These are phyloP conservation scores for Lepidocolaptes lacrymiger DNA, from an alignment of 2,797 vertebrate genomes.

Conservation along the genomic window DNA sequence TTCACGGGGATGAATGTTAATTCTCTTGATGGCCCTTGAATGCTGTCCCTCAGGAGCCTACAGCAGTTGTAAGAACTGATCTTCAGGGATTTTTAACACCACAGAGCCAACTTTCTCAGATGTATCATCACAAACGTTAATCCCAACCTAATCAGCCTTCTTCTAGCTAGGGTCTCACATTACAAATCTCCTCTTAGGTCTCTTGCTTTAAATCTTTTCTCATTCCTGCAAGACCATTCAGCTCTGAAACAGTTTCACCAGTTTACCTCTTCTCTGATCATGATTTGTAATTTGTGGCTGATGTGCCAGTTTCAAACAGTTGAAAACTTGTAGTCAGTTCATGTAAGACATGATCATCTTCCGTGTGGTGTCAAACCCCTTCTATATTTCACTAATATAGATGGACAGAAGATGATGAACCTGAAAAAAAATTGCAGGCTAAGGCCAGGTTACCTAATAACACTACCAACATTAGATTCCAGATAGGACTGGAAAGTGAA, in stretches of 20 bases:
- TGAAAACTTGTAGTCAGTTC: not conserved
- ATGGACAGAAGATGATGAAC: not conserved
- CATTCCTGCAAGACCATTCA: not conserved
- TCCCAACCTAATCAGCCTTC: not conserved
- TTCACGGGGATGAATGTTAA: not conserved
- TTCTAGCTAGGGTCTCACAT: not conserved
- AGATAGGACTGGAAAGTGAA: not conserved
- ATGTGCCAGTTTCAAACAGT: not conserved
- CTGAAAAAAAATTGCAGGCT: not conserved
- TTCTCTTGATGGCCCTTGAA: not conserved
- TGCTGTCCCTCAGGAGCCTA: not conserved
- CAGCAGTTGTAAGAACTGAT: not conserved
- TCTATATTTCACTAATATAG: not conserved
- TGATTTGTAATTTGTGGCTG: not conserved
- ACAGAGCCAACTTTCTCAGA: not conserved
- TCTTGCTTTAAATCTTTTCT: not conserved
- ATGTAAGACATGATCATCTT: not conserved
- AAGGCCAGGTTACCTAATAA: not conserved
- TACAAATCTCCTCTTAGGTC: not conserved
- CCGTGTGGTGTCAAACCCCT: not conserved
- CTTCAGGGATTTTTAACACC: not conserved
- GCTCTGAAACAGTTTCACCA: not conserved
- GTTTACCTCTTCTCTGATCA: not conserved
- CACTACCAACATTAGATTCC: not conserved
- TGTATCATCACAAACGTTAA: not conserved